phyloP scores from a whole-genome alignment of 35 echinoderm and acorn worm species.

The Lytechinus variegatus region DNA sequence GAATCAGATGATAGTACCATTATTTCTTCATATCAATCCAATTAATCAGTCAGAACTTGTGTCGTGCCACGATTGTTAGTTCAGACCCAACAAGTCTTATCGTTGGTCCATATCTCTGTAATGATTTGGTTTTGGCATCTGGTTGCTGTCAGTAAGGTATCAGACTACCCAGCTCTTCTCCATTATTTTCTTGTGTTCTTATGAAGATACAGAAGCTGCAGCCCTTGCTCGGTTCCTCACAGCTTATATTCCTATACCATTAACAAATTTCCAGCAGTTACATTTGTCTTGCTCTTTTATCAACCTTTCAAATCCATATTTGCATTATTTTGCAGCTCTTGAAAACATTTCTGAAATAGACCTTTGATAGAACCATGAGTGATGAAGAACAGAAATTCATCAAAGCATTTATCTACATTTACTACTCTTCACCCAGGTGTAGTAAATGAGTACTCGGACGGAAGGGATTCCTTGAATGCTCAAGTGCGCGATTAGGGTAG shows the following conservation, averaged over 20 bases:
- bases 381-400: too few species aligned
- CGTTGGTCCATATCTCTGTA: neutral
- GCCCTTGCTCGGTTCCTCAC: neutral
- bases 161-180: neutral
- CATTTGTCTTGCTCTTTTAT: too few species aligned
- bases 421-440: too few species aligned
- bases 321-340: neutral
- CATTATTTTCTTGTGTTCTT: neutral
- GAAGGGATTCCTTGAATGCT: too few species aligned
- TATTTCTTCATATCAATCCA: neutral
- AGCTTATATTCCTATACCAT: too few species aligned
- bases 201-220: neutral
- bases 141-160: neutral
- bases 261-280: too few species aligned
- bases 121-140: neutral
- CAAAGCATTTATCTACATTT: too few species aligned
- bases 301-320: too few species aligned
- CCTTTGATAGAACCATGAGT: neutral
- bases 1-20: neutral
- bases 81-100: slow-evolving; percentile 1
- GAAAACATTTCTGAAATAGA: neutral
- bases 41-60: neutral
- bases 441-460: too few species aligned
- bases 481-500: too few species aligned
- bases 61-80: neutral